Percentiles rank a stretch among this genome's conserved stretches.
phyloP scores from a whole-genome alignment of 2,797 vertebrate species.

The Sebastes matsubarae region DNA sequence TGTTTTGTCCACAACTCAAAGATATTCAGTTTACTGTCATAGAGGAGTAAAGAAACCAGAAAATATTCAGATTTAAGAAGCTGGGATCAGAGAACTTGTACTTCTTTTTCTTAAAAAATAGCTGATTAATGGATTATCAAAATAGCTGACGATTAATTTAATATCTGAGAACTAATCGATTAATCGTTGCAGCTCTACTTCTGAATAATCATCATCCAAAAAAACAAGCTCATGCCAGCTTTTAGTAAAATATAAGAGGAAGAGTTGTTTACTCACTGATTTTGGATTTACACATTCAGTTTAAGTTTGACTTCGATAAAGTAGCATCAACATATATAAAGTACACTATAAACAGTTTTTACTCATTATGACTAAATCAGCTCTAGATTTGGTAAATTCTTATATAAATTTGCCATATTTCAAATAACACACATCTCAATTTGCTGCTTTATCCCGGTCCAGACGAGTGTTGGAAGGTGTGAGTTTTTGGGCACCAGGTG shows the following conservation, averaged over 20 bases:
- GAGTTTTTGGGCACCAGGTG: background rate
- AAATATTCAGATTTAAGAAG: no score
- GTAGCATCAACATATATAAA: background rate
- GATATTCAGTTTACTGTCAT: no score
- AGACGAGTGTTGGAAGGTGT: background rate
- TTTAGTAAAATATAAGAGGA: no score
- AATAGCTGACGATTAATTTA: no score
- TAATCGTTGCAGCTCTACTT: background rate
- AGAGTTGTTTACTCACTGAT: no score
- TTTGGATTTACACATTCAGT: background rate
- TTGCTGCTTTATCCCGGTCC: background rate
- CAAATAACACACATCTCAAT: background rate
- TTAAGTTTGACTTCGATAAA: background rate
- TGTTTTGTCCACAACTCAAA: no score
- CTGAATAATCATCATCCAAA: background rate
- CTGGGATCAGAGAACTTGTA: accelerated
- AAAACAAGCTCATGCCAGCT: no score
- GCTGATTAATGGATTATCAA: no score
- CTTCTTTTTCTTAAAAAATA: no score
- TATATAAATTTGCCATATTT: background rate
- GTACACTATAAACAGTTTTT: background rate
- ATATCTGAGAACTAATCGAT: no score
- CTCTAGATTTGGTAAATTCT: background rate
- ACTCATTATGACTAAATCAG: background rate
- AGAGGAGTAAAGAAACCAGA: no score